Evolutionary conservation across 2,113 vertebrate genomes (phyloP).

Genomic region (Paradisaea rubra): DNA sequence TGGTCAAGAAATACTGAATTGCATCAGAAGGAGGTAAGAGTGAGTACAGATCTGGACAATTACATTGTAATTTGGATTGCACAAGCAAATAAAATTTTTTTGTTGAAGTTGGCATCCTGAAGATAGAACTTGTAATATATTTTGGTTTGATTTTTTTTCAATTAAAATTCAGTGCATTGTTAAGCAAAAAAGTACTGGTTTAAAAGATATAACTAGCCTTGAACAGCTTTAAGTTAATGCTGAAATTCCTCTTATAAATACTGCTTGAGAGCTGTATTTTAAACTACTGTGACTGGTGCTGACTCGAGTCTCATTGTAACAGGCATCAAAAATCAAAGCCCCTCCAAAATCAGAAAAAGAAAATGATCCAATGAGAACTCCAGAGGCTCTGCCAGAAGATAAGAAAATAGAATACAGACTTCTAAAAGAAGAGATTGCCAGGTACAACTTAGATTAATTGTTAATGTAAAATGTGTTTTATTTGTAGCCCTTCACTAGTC

Average conservation of each 20-base stretch:
- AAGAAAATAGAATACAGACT: slow-evolving; percentile 86
- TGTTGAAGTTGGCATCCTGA: not conserved
- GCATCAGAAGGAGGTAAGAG: not conserved
- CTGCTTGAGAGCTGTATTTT: not conserved
- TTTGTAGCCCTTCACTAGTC: not conserved
- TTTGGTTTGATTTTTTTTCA: not conserved
- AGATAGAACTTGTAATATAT: not conserved
- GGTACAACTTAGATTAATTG: slow-evolving; percentile 61
- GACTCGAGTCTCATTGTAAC: not conserved
- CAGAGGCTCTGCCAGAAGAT: slow-evolving; percentile 82
- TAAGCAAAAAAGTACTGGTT: not conserved
- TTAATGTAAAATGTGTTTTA: not conserved
- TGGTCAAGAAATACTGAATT: not conserved
- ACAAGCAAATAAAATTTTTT: not conserved
- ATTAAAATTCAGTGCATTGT: not conserved
- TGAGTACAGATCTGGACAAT: not conserved
- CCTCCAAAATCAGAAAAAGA: slow-evolving; percentile 89
- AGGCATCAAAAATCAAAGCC: slow-evolving; percentile 91
- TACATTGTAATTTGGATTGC: not conserved
- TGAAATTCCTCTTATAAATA: not conserved
- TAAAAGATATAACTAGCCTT: not conserved
- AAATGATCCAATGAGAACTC: slow-evolving; percentile 88
- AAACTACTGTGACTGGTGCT: not conserved
- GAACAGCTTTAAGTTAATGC: not conserved
- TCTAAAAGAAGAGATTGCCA: slow-evolving; percentile 87